These are phyloP conservation scores for Sterrhoptilus dennistouni DNA, from an alignment of 2,113 vertebrate genomes.

Conservation along the genomic window DNA sequence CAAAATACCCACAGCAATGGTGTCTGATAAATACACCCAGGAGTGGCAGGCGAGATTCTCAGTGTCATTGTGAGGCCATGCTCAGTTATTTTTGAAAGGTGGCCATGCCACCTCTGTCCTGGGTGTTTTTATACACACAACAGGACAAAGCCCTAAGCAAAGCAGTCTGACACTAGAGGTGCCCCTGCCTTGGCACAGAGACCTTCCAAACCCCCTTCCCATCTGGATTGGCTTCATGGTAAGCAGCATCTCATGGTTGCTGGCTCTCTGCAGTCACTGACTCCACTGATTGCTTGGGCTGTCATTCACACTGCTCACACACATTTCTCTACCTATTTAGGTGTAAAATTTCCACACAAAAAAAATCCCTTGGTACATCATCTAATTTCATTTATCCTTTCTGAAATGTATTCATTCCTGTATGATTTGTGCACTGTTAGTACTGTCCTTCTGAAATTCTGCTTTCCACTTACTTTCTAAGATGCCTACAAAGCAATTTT, in stretches of 20 bases:
- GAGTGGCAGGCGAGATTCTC: background rate
- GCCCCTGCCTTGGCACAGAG: accelerated
- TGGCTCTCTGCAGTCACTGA: accelerated
- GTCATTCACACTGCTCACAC: background rate
- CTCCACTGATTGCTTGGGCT: background rate
- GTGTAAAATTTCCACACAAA: background rate
- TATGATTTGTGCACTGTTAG: background rate
- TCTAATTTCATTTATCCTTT: background rate
- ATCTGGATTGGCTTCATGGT: background rate
- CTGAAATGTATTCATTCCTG: background rate
- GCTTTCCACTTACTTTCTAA: background rate
- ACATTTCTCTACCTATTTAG: background rate
- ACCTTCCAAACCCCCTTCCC: background rate
- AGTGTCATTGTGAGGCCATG: accelerated
- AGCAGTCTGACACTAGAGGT: background rate
- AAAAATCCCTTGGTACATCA: background rate
- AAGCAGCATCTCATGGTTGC: accelerated
- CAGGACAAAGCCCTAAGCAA: background rate
- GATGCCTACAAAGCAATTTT: background rate
- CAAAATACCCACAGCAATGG: accelerated
- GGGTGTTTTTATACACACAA: background rate
- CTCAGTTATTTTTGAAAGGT: background rate
- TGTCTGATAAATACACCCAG: background rate
- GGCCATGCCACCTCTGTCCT: background rate
- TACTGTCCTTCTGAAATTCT: background rate